A percentile compares a stretch with the other conserved stretches of the same genome.
These are phyloP conservation scores for Eilema caniola DNA, from an alignment of 2,888 invertebrate species.

Conservation along the genomic window DNA sequence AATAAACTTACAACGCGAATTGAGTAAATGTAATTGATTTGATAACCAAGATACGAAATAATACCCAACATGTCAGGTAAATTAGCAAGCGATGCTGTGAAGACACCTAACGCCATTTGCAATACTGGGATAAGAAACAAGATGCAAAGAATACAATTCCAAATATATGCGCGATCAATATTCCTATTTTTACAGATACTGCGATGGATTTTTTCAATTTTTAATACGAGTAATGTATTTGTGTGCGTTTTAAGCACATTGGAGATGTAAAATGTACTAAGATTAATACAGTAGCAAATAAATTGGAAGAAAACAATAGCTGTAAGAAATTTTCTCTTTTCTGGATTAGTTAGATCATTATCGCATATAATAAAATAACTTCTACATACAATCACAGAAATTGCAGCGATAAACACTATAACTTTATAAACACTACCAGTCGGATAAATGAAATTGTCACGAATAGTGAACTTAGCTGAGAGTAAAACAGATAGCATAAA, in stretches of 20 bases:
- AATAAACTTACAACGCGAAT: conserved; percentile 6
- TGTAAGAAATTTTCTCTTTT: neutral
- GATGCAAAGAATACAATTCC: neutral
- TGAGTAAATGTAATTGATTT: neutral
- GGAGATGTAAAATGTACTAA: neutral
- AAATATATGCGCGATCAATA: neutral
- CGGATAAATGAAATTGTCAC: conserved; percentile 9
- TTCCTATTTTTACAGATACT: neutral
- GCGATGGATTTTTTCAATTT: neutral
- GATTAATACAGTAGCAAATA: neutral
- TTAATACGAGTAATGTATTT: conserved; percentile 1
- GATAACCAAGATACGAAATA: neutral
- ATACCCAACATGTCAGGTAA: neutral
- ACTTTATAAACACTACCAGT: neutral
- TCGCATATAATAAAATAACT: neutral
- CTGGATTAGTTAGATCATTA: neutral
- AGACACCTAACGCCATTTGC: neutral
- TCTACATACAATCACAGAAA: neutral
- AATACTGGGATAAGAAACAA: neutral
- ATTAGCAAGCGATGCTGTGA: neutral
- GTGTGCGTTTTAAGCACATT: neutral
- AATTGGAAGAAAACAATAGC: neutral
- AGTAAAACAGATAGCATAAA: neutral
- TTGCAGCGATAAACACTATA: neutral
- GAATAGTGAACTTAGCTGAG: conserved; percentile 8